Base-by-base conservation (phyloP, 1,140 invertebrate genomes). In the Meteorus sp. region DNA sequence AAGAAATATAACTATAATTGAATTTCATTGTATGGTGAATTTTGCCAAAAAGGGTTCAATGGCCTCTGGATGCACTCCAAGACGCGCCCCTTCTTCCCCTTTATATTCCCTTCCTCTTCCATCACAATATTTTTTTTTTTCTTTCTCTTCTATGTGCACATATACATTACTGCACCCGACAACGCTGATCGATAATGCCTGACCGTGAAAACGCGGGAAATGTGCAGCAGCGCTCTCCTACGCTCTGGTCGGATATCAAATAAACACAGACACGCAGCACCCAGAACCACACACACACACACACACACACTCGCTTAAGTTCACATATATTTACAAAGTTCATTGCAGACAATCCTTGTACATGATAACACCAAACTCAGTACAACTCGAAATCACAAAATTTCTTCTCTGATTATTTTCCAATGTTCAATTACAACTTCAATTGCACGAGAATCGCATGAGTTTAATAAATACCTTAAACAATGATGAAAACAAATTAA, bases 201-300 rank as follows among this genome's bases (percentile, higher is more conserved):
- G 78, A 79, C 78, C 78, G 78, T 80, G 77, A 79, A 79, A 79
- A 77, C 69, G 70, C 72, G 72, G 73, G 68, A 70, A 75, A 73
- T 74, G 70, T 72, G 74, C 71, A 72, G 69, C 62, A 66, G 68
- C 56, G 59, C 55, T 66, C 65, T 66, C 64, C 67, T 45, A 44
- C 55, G 47, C 61, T 51, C 47, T 53, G 23, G 39, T 44, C 41
- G 27, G 25, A 41, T 55, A 41, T 55, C 50, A 52, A 52, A 17
- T 52, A 35, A 31, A 51, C 20, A 27, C 9, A 47, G 9, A 47
- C 27, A 19, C 17, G 23, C 27, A 48, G 3, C 33, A 50, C 11
- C 29, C 25, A 31, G 19, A 50, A 0, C 20, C 15, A 31, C 25
- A 23, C 11, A 50, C 15, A 31, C 6, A 31, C 9, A 19, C 20